Percentiles rank a stretch among this genome's conserved stretches.
These are phyloP conservation scores for Cryptotis parvus DNA, from an alignment of 2,113 vertebrate genomes.

Conservation along the genomic window DNA sequence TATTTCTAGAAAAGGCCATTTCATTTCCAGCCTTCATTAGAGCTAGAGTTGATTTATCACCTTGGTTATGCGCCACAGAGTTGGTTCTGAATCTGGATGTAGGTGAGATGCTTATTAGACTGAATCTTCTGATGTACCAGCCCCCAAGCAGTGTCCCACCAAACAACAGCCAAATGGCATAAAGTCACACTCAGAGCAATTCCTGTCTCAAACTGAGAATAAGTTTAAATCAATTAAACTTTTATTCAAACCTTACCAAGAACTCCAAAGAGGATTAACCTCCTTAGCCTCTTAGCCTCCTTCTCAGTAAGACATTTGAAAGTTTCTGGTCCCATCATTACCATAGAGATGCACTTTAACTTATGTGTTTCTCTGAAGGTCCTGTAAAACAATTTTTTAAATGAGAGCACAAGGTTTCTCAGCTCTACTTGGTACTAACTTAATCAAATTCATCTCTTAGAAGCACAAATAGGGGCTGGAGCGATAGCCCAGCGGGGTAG, in stretches of 20 bases:
- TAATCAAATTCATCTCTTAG: background rate
- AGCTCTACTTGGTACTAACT: background rate
- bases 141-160: background rate
- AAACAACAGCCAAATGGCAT: background rate
- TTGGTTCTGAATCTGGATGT: background rate
- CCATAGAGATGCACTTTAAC: background rate
- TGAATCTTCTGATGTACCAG: background rate
- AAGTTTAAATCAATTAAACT: background rate
- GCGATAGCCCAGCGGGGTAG: too few relatives aligned
- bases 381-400: background rate
- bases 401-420: background rate
- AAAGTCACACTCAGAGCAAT: background rate
- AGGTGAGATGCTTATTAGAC: conserved; percentile 37
- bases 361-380: background rate
- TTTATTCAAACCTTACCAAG: background rate
- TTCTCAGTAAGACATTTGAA: background rate
- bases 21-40: conserved; percentile 68
- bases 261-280: background rate
- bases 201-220: background rate
- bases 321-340: background rate
- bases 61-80: background rate
- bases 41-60: conserved; percentile 63
- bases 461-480: too few relatives aligned
- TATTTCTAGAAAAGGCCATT: conserved; percentile 66
- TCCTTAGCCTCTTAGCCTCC: background rate